Evolutionary conservation across 2,113 vertebrate species (phyloP).

Genomic region (Laticauda laticaudata): DNA sequence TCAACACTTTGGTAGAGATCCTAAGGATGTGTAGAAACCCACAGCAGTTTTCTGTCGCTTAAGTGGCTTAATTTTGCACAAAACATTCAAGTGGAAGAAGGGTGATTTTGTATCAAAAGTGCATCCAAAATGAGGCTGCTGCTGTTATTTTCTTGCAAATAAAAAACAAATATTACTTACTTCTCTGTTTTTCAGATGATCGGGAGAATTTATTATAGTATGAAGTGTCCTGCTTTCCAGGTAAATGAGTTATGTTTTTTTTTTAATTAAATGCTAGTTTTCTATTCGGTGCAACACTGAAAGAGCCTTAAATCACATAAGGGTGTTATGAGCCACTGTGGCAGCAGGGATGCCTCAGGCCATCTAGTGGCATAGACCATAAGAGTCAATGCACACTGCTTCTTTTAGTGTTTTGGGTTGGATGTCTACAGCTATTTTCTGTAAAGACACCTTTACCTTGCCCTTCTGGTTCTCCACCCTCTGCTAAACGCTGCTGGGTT

Average conservation of each 20-base stretch:
- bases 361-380: not conserved
- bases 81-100: not conserved
- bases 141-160: not conserved
- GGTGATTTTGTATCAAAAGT: not conserved
- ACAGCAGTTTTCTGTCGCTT: not conserved
- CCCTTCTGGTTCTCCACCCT: not conserved
- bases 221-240: constrained; percentile 9
- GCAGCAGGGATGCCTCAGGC: not conserved
- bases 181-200: constrained; percentile 23
- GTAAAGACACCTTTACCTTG: not conserved
- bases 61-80: not conserved
- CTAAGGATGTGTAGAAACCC: not conserved
- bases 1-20: not conserved
- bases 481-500: not conserved
- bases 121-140: not conserved
- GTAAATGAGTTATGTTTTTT: constrained; percentile 14
- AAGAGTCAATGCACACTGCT: not conserved
- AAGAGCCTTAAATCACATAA: constrained; percentile 17
- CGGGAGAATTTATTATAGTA: constrained; percentile 25
- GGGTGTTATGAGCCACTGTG: not conserved
- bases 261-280: constrained; percentile 24
- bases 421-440: not conserved
- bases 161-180: constrained; percentile 17
- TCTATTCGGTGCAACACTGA: not conserved
- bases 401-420: not conserved